Evolutionary conservation across 2,888 invertebrate species (phyloP).

Genomic region (Rhagonycha lutea): DNA sequence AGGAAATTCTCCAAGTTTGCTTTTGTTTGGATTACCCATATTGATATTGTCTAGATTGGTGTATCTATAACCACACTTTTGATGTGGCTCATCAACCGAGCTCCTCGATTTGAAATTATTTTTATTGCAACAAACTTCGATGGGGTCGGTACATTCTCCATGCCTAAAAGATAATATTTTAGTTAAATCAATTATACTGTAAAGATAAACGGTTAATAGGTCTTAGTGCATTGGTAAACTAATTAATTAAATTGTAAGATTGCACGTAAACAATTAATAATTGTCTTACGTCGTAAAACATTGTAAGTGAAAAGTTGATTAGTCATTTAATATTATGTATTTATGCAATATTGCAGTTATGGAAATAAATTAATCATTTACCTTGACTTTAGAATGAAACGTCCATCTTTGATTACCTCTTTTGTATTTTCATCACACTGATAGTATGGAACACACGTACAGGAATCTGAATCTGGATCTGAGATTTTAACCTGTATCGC

Average conservation of each 20-base stretch:
- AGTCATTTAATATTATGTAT: not conserved
- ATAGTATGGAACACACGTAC: not conserved
- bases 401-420: not conserved
- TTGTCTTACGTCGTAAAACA: not conserved
- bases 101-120: not conserved
- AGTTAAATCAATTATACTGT: not conserved
- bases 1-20: slow-evolving; percentile 71
- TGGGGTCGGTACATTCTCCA: not conserved
- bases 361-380: not conserved
- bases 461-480: not conserved
- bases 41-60: not conserved
- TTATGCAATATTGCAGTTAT: not conserved
- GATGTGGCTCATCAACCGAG: not conserved
- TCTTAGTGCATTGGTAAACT: not conserved
- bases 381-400: not conserved
- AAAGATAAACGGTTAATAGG: not conserved
- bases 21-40: not conserved
- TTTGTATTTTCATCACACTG: not conserved
- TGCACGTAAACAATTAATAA: too few relatives aligned
- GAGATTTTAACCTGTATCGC: too few relatives aligned
- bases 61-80: not conserved
- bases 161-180: not conserved
- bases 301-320: not conserved
- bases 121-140: not conserved
- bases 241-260: not conserved